Evolutionary conservation across 1,140 invertebrate genomes (phyloP), one percentile per base, ranked within the genome.

Genomic region (Ylistrum balloti): DNA sequence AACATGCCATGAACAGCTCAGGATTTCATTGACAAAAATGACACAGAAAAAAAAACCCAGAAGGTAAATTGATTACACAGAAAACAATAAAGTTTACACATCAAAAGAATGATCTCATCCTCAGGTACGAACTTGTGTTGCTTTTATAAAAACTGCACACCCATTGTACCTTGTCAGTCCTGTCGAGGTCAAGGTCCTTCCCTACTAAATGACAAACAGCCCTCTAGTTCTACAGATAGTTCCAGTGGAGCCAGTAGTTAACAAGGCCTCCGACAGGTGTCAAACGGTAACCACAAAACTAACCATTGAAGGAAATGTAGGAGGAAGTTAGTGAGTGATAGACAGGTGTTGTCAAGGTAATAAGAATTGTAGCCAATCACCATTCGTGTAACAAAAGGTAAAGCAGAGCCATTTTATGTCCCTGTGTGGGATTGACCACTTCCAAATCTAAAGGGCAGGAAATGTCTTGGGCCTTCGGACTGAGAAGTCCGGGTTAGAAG

Each of bases 41-140:
- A 28, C 22, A 74, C 5, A 74, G 28, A 74, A 74, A 74, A 74
- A 28, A n/a, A n/a, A n/a, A n/a, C n/a, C n/a, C 22, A 28, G 28
- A 74, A 74, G 56, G 56, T 74, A 74, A 74, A 74, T 74, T 74
- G 56, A 74, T 74, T 74, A 74, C 56, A 74, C 22, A 74, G 1
- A 74, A 74, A 74, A 74, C 56, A 74, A 74, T 74, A 74, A 74
- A 74, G 28, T 7, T 3, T 9, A n/a, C 56, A 74, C 56, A 74
- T 74, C 56, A 74, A 74, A 74, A n/a, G 56, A 74, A 74, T 74
- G 56, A 74, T 74, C 56, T 74, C 56, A 74, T 74, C 56, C 56
- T 28, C 56, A 74, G 56, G 56, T 74, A 11, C 0, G 28, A 28
- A 74, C 56, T 3, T 74, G 56, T 74, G 56, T 5, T 74, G 56